phyloP scores from a whole-genome alignment of 2,888 invertebrate species.

The Tachina fera region DNA sequence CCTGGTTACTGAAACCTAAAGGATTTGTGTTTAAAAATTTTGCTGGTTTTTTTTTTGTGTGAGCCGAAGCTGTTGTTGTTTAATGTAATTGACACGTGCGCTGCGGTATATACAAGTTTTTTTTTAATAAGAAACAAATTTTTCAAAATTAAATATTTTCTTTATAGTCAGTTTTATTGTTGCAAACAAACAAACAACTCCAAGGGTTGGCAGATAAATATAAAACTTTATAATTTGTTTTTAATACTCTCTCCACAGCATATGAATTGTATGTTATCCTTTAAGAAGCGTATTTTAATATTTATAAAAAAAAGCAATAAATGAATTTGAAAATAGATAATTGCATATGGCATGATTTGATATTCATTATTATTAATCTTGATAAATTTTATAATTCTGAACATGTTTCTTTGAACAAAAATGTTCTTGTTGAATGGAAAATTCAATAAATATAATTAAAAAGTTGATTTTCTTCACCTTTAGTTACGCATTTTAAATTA shows the following conservation, averaged over 20 bases:
- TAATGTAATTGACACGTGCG: constrained; percentile 78
- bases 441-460: constrained; percentile 59
- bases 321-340: neutral
- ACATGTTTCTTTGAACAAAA: constrained; percentile 21
- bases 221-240: constrained; percentile 14
- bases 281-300: constrained; percentile 50
- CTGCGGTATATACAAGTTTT: constrained; percentile 69
- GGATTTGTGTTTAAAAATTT: constrained; percentile 52
- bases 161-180: constrained; percentile 46
- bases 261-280: constrained; percentile 73
- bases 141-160: constrained; percentile 49
- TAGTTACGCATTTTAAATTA: constrained; percentile 25
- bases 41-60: constrained; percentile 43
- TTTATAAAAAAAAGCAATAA: neutral
- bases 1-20: constrained; percentile 64
- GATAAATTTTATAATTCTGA: constrained; percentile 30
- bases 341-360: constrained; percentile 34
- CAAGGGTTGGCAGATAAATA: neutral
- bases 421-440: constrained; percentile 1
- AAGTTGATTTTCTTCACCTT: constrained; percentile 52
- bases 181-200: neutral
- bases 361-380: neutral
- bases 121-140: constrained; percentile 78
- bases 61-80: constrained; percentile 17
- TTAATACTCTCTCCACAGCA: constrained; percentile 44